Percentiles rank a stretch among this genome's conserved stretches.
Evolutionary conservation across 2,113 vertebrate genomes (phyloP).

Genomic region (Varanus salvator): DNA sequence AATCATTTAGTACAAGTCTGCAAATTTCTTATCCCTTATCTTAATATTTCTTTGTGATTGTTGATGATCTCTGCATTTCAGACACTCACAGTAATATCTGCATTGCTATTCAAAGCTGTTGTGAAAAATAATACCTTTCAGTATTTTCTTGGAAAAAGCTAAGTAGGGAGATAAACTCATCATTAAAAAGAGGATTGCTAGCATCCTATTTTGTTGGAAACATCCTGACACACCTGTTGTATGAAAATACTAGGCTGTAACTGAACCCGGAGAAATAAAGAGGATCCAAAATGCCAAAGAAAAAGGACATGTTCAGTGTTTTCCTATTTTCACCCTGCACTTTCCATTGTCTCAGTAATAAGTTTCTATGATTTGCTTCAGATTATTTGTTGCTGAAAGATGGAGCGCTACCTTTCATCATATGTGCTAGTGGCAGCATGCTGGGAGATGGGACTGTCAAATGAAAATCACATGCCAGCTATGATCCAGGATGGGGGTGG

Average conservation of each 20-base stretch:
- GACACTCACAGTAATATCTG: background rate
- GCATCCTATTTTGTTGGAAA: background rate
- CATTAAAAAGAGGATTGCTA: background rate
- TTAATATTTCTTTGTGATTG: background rate
- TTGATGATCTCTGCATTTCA: background rate
- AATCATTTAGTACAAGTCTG: no score
- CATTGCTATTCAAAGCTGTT: background rate
- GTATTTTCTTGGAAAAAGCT: background rate
- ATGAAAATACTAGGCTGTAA: background rate
- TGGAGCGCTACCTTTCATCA: constrained; percentile 6
- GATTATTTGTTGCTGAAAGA: background rate
- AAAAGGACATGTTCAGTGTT: background rate
- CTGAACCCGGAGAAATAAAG: constrained; percentile 10
- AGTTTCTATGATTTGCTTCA: constrained; percentile 3
- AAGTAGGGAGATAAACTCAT: background rate
- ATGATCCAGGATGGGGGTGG: background rate
- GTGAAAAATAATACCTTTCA: background rate
- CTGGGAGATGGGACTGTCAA: background rate
- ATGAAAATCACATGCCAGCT: constrained; percentile 19
- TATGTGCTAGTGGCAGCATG: background rate
- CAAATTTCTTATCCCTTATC: background rate
- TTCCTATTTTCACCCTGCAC: fast-evolving
- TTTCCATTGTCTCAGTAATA: background rate
- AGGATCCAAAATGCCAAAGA: background rate
- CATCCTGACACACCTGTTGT: background rate